Evolutionary conservation across 2,113 vertebrate species (phyloP).

Genomic region (Zosterops pallidus): DNA sequence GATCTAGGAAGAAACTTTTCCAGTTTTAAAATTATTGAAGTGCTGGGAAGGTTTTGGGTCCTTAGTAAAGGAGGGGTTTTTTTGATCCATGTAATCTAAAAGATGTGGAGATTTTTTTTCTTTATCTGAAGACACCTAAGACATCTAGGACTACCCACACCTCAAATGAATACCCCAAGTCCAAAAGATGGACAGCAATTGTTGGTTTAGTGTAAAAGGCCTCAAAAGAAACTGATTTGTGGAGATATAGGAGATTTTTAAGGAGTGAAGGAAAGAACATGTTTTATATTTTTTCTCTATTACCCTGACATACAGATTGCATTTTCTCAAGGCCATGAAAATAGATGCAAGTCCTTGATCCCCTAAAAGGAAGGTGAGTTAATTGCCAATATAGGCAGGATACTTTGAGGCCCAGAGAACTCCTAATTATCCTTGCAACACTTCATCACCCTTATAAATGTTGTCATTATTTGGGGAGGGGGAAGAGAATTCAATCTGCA

Average conservation of each 20-base stretch:
- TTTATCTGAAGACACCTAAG: not conserved
- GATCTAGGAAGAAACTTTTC: not conserved
- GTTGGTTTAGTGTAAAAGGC: not conserved
- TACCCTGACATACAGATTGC: not conserved
- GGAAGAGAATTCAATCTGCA: not conserved
- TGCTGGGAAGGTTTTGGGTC: not conserved
- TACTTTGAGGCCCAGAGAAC: not conserved
- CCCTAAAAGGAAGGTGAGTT: not conserved
- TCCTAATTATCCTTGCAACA: not conserved
- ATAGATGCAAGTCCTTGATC: not conserved
- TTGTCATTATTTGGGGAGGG: not conserved
- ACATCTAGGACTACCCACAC: not conserved
- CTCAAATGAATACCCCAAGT: not conserved
- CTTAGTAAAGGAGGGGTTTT: not conserved
- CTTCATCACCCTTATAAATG: not conserved
- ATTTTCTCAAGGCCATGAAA: not conserved
- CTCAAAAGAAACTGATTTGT: not conserved
- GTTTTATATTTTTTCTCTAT: not conserved
- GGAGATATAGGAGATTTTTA: not conserved
- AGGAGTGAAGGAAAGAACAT: not conserved
- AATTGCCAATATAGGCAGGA: not conserved
- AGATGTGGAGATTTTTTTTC: not conserved
- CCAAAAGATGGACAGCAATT: not conserved
- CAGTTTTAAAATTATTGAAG: not conserved
- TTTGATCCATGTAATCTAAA: not conserved